A percentile compares a stretch with the other conserved stretches of the same genome.
These are phyloP conservation scores for Triplophysa tibetana DNA, from an alignment of 2,113 vertebrate genomes.

Conservation along the genomic window DNA sequence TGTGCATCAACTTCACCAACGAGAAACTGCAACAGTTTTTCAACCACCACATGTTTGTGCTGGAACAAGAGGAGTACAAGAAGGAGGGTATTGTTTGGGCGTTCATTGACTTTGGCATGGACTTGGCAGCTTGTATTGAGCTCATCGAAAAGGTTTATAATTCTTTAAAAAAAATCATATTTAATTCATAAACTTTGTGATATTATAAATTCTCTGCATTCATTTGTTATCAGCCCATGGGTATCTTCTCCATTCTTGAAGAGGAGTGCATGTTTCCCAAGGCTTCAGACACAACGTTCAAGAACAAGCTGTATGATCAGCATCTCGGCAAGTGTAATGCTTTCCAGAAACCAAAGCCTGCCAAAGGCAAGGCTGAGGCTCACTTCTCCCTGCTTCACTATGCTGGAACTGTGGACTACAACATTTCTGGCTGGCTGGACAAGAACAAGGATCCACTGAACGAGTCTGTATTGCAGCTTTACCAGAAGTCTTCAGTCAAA, in stretches of 20 bases:
- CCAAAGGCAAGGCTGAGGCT: constrained; percentile 79
- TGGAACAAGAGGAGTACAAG: constrained; percentile 88
- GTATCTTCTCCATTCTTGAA: constrained; percentile 74
- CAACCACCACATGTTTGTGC: constrained; percentile 82
- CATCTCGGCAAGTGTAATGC: constrained; percentile 42
- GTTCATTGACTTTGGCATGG: constrained; percentile 93
- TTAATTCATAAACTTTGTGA: neutral
- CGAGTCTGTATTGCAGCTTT: constrained; percentile 54
- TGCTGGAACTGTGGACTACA: constrained; percentile 83
- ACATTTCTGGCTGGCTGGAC: constrained; percentile 61
- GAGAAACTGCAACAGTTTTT: constrained; percentile 87
- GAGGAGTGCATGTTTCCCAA: constrained; percentile 78
- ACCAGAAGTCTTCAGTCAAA: constrained; percentile 50
- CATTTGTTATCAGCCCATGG: constrained; percentile 65
- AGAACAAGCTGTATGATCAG: constrained; percentile 52
- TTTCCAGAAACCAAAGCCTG: constrained; percentile 82
- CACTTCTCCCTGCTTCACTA: constrained; percentile 84
- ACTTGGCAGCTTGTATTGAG: constrained; percentile 87
- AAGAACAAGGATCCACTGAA: constrained; percentile 61
- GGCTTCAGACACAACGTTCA: constrained; percentile 60
- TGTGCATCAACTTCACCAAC: constrained; percentile 89
- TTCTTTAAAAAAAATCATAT: too few species aligned
- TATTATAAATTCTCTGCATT: neutral
- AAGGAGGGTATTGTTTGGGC: constrained; percentile 87
- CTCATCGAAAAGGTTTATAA: constrained; percentile 83